Conservation (phyloP, 2,797 vertebrate species). For the Serranus cabrilla region DNA sequence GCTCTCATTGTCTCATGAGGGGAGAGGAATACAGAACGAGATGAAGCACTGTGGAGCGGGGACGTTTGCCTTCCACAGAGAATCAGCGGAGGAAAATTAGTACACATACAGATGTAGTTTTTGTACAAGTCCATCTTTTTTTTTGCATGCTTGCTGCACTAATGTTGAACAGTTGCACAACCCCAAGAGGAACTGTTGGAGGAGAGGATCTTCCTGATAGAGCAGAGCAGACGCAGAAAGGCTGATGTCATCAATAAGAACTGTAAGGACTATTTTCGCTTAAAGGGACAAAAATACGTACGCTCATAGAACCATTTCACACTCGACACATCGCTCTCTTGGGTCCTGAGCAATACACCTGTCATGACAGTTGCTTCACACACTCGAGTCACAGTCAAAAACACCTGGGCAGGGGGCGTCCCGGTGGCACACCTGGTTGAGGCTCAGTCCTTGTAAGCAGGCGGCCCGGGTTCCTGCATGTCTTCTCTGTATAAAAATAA, state of each 20-base stretch:
- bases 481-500: too few species aligned
- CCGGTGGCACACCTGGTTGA: too few species aligned
- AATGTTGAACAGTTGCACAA: constrained; percentile 45
- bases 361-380: too few species aligned
- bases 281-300: too few species aligned
- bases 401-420: too few species aligned
- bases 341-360: too few species aligned
- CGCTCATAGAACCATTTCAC: too few species aligned
- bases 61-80: constrained; percentile 56
- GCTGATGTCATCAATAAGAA: not conserved
- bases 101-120: constrained; percentile 48
- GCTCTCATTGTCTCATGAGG: constrained; percentile 77
- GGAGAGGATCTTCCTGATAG: constrained; percentile 13
- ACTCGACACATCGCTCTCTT: too few species aligned
- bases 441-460: too few species aligned
- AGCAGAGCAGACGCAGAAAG: constrained; percentile 9
- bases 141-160: constrained; percentile 20
- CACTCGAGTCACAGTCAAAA: too few species aligned
- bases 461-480: too few species aligned
- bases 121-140: constrained; percentile 28
- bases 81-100: constrained; percentile 49
- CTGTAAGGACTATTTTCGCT: not conserved
- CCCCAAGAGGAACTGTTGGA: constrained; percentile 38
- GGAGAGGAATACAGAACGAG: constrained; percentile 61
- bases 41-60: constrained; percentile 55